These are phyloP conservation scores for Amphiura filiformis DNA, from an alignment of 35 echinoderm and acorn worm species.

Conservation along the genomic window DNA sequence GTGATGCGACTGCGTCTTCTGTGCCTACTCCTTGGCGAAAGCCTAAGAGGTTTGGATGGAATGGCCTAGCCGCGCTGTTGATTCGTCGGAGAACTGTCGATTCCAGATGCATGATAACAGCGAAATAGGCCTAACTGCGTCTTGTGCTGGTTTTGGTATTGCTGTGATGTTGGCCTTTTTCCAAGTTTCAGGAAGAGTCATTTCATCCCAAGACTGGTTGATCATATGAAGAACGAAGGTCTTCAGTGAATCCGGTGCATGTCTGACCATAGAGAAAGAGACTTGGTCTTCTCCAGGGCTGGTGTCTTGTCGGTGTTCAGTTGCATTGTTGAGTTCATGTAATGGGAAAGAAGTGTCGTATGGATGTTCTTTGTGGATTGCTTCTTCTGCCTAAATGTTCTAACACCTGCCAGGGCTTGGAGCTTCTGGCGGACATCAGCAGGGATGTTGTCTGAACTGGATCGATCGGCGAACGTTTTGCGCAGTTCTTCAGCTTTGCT, in stretches of 20 bases:
- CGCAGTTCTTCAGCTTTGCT: background rate
- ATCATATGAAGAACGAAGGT: background rate
- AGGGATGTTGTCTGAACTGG: background rate
- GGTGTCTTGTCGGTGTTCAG: background rate
- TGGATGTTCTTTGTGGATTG: background rate
- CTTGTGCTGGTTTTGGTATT: constrained; percentile 16
- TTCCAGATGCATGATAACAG: constrained; percentile 27
- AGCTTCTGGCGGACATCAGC: background rate
- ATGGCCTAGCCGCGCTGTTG: constrained; percentile 3
- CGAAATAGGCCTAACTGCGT: constrained; percentile 14
- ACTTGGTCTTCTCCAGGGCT: constrained; percentile 4
- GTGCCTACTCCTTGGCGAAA: constrained; percentile 10
- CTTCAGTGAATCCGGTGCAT: constrained; percentile 7
- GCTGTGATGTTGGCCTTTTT: constrained; percentile 15
- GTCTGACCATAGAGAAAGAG: constrained; percentile 6
- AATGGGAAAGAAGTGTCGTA: background rate
- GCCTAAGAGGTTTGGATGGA: constrained; percentile 4
- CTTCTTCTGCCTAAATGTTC: background rate
- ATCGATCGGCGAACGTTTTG: background rate
- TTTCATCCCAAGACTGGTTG: constrained; percentile 5
- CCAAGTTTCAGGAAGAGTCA: background rate
- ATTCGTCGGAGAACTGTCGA: constrained; percentile 10
- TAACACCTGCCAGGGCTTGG: background rate
- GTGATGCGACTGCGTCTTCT: constrained; percentile 14
- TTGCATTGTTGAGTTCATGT: background rate